Conservation (phyloP, 2,113 vertebrate genomes). For the Raphicerus campestris region DNA sequence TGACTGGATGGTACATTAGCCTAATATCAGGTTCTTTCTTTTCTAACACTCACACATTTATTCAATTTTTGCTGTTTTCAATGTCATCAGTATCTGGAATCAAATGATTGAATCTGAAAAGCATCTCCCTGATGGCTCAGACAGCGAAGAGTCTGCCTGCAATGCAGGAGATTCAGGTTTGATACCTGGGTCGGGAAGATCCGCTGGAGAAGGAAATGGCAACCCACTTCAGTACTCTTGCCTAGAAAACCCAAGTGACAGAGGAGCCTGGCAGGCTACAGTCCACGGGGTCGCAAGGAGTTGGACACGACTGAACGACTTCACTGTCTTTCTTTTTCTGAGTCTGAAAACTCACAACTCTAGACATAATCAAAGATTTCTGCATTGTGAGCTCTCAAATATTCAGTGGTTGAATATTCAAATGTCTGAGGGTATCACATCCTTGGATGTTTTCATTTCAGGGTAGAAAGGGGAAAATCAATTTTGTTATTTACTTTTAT, state of each 20-base stretch:
- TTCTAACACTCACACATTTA: not conserved
- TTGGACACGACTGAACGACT: not conserved
- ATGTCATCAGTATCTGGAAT: not conserved
- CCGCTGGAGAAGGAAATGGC: not conserved
- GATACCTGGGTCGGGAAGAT: not conserved
- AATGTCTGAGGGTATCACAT: not conserved
- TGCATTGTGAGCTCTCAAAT: not conserved
- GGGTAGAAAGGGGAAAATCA: slow-evolving; percentile 9
- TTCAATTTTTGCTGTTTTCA: not conserved
- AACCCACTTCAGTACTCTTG: not conserved
- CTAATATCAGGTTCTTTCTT: not conserved
- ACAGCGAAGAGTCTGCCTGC: not conserved
- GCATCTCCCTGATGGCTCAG: not conserved
- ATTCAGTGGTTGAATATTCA: not conserved
- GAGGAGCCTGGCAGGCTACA: not conserved
- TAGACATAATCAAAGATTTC: not conserved
- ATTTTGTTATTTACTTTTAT: slow-evolving; percentile 34
- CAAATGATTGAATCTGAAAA: not conserved
- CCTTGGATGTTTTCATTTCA: slow-evolving; percentile 17
- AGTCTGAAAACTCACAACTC: not conserved
- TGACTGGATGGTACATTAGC: not conserved
- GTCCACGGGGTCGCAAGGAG: not conserved
- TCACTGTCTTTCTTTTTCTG: not conserved
- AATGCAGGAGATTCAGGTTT: not conserved
- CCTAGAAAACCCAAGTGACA: not conserved